Conservation (phyloP, 2,797 vertebrate species). For the Eleutherodactylus coqui region DNA sequence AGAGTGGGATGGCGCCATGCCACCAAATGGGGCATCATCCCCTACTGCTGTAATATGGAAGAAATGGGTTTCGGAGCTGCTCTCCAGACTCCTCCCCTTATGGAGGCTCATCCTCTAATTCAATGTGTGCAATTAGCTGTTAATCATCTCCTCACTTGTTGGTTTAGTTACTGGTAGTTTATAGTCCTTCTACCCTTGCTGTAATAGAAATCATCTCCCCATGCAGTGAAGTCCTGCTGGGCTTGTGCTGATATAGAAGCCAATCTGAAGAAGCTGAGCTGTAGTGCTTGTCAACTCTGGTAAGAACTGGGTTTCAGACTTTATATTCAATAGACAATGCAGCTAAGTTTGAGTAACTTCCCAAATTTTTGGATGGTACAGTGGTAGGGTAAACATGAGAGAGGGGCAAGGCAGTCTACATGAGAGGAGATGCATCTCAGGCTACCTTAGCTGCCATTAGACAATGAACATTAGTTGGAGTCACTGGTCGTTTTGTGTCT, state of each 20-base stretch:
- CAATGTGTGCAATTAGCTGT: not conserved
- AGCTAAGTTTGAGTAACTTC: no score
- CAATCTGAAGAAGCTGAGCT: no score
- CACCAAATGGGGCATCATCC: not conserved
- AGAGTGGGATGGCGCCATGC: not conserved
- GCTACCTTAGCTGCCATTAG: no score
- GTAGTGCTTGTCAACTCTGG: not conserved
- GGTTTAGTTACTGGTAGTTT: not conserved
- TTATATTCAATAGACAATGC: no score
- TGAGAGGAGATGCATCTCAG: no score
- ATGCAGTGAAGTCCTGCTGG: not conserved
- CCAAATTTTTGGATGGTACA: no score
- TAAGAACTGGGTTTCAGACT: no score
- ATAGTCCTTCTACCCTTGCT: not conserved
- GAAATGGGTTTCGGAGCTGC: not conserved
- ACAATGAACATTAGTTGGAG: no score
- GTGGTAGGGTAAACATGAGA: no score
- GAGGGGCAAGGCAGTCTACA: no score
- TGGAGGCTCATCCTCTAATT: not conserved
- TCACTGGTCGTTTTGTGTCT: no score
- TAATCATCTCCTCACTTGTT: not conserved
- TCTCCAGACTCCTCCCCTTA: not conserved
- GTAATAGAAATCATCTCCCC: not conserved
- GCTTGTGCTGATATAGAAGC: not conserved
- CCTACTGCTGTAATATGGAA: not conserved